Evolutionary conservation across 1,140 invertebrate species (phyloP).

Genomic region (Neodiprion lecontei): DNA sequence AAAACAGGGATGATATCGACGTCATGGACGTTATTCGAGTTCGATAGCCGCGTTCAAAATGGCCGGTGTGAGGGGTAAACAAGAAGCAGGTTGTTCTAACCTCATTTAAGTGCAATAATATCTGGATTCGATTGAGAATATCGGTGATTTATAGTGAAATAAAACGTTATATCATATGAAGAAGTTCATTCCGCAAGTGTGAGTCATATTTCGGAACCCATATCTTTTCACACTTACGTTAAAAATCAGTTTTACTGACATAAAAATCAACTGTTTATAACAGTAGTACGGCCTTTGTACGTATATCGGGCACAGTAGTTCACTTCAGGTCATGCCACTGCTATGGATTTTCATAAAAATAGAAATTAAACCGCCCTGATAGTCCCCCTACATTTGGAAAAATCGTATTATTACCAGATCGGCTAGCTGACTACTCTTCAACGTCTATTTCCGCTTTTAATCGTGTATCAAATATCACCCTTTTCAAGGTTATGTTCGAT

Average conservation of each 20-base stretch:
- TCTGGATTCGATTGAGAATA: constrained; percentile 1
- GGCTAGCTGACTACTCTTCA: too few species aligned
- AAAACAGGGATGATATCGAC: too few species aligned
- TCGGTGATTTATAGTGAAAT: neutral
- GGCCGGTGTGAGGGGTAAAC: constrained; percentile 54
- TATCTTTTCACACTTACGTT: too few species aligned
- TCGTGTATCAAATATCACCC: too few species aligned
- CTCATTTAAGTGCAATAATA: constrained; percentile 40
- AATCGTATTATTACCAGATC: too few species aligned
- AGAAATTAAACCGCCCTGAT: too few species aligned
- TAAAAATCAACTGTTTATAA: constrained; percentile 39
- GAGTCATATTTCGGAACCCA: neutral
- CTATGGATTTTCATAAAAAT: constrained; percentile 21
- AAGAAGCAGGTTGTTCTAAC: constrained; percentile 51
- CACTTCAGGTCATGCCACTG: constrained; percentile 44
- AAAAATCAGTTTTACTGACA: too few species aligned
- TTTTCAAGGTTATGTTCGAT: neutral
- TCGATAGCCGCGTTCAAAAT: constrained; percentile 48
- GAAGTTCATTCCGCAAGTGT: neutral
- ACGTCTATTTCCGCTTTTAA: too few species aligned
- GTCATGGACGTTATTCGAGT: neutral
- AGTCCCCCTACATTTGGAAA: too few species aligned
- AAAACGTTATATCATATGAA: neutral
- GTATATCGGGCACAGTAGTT: constrained; percentile 42
- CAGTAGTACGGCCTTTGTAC: constrained; percentile 30